Conservation (phyloP, 2,888 invertebrate species). For the Chouioia cunea region DNA sequence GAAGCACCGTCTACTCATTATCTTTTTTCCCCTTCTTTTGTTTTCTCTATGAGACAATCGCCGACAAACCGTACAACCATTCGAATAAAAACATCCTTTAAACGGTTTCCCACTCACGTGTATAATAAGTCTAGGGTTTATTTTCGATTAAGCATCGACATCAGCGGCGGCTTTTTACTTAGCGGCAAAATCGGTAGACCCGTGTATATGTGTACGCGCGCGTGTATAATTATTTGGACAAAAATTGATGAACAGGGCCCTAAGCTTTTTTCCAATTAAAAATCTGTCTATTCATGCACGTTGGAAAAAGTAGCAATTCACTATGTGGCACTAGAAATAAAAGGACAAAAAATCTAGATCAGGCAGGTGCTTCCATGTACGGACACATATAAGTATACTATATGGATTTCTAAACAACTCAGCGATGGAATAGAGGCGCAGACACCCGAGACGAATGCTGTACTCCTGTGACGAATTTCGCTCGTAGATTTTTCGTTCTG, state of each 20-base stretch:
- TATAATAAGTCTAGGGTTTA: constrained; percentile 3
- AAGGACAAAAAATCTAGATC: constrained; percentile 38
- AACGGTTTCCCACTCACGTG: background rate
- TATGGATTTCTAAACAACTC: constrained; percentile 16
- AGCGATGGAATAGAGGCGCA: constrained; percentile 33
- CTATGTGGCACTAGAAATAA: constrained; percentile 1
- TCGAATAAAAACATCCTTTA: constrained; percentile 23
- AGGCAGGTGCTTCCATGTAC: constrained; percentile 44
- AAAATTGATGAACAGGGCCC: constrained; percentile 43
- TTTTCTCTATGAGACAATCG: constrained; percentile 2
- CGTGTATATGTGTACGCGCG: background rate
- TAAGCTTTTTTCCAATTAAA: constrained; percentile 46
- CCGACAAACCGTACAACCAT: constrained; percentile 18
- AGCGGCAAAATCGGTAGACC: constrained; percentile 30
- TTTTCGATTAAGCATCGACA: constrained; percentile 37
- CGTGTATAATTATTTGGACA: constrained; percentile 45
- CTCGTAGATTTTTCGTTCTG: background rate
- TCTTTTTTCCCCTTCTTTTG: constrained; percentile 3
- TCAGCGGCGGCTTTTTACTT: constrained; percentile 29
- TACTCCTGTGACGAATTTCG: constrained; percentile 41
- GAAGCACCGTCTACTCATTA: background rate
- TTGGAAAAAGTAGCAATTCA: constrained; percentile 1
- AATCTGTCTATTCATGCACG: constrained; percentile 46
- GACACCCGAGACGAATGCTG: constrained; percentile 43
- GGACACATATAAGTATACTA: background rate